Percentiles rank a stretch among this genome's conserved stretches.
phyloP scores from a whole-genome alignment of 2,797 vertebrate species.

The Momotus momota region DNA sequence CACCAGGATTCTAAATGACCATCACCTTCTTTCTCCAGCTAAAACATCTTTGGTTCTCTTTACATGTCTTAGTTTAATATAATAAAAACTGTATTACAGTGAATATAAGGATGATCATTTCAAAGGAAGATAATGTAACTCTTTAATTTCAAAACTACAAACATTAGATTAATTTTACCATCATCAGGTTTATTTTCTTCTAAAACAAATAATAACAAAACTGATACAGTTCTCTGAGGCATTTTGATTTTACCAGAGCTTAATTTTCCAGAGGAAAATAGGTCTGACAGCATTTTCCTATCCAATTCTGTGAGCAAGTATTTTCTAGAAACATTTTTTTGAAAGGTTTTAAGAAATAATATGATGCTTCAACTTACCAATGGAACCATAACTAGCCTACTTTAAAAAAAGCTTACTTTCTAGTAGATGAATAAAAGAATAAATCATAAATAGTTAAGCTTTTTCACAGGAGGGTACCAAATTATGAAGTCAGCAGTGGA shows the following conservation, averaged over 20 bases:
- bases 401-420: not conserved
- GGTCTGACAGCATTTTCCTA: not conserved
- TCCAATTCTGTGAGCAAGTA: not conserved
- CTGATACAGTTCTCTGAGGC: rapidly evolving
- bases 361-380: not conserved
- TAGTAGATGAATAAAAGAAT: not conserved
- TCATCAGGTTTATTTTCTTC: not conserved
- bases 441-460: not conserved
- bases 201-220: not conserved
- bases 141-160: not conserved
- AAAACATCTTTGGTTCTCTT: not conserved
- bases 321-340: not conserved
- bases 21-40: not conserved
- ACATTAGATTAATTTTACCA: not conserved
- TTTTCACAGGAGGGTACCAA: not conserved
- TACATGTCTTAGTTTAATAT: not conserved
- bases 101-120: not conserved
- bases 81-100: not conserved
- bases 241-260: not conserved
- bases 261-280: not conserved
- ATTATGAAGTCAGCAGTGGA: not conserved
- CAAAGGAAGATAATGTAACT: not conserved
- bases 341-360: not conserved
- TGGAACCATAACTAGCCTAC: not conserved
- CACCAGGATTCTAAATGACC: not conserved